Evolutionary conservation across 1,140 invertebrate species (phyloP).

Genomic region (Drosophila orena): DNA sequence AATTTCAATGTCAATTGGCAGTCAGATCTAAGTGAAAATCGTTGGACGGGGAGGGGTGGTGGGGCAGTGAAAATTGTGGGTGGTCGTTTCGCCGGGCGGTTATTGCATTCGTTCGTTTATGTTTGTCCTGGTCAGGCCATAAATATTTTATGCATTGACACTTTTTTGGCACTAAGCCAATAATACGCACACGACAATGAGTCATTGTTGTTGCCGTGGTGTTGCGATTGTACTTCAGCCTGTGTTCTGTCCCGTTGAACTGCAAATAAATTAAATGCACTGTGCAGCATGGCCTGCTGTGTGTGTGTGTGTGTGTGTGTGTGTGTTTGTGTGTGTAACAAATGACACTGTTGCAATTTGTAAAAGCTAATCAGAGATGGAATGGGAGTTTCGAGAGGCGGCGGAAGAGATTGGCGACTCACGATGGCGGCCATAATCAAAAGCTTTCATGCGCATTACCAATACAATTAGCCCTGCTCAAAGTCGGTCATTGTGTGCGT

Average conservation of each 20-base stretch:
- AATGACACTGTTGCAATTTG: slow-evolving; percentile 78
- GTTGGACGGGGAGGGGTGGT: too few species aligned
- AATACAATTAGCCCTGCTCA: slow-evolving; percentile 73
- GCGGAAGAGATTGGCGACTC: slow-evolving; percentile 32
- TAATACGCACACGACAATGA: slow-evolving; percentile 58
- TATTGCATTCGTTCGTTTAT: slow-evolving; percentile 32
- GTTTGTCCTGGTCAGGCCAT: slow-evolving; percentile 35
- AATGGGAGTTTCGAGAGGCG: slow-evolving; percentile 5
- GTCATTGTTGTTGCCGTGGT: slow-evolving; percentile 49
- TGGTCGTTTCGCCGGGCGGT: background rate
- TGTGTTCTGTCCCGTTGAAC: slow-evolving; percentile 18
- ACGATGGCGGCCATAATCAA: slow-evolving; percentile 61
- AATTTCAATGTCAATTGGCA: slow-evolving; percentile 22
- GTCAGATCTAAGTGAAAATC: slow-evolving; percentile 33
- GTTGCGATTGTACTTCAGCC: slow-evolving; percentile 11
- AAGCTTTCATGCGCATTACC: slow-evolving; percentile 74
- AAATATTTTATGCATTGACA: slow-evolving; percentile 68
- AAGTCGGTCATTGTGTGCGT: slow-evolving; percentile 32
- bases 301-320: slow-evolving; percentile 21
- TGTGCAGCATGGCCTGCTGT: slow-evolving; percentile 17
- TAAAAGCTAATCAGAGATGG: slow-evolving; percentile 72
- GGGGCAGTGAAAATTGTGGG: background rate
- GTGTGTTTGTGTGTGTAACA: slow-evolving; percentile 52
- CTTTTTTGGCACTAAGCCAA: slow-evolving; percentile 66
- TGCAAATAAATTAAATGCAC: slow-evolving; percentile 76